phyloP scores from a whole-genome alignment of 2,797 vertebrate species.

The Aplochiton taeniatus region DNA sequence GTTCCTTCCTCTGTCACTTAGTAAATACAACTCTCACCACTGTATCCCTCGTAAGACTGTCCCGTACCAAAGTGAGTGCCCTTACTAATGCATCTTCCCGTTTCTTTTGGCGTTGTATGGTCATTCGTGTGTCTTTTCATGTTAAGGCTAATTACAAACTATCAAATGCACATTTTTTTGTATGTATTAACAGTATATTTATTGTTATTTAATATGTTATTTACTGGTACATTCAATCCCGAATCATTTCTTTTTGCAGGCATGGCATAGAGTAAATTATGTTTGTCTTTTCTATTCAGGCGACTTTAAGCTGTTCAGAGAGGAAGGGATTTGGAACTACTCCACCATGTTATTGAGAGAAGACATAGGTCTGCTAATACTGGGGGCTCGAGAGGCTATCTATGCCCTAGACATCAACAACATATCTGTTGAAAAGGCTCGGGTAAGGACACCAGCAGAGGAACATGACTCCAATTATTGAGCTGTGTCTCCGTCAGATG shows the following conservation, averaged over 20 bases:
- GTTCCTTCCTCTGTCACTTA: conserved; percentile 50
- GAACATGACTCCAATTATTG: not conserved
- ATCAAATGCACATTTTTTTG: too few relatives aligned
- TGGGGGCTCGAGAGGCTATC: conserved; percentile 78
- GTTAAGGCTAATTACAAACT: not conserved
- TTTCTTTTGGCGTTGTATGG: not conserved
- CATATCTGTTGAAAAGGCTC: conserved; percentile 62
- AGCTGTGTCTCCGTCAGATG: not conserved
- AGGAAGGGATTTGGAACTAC: conserved; percentile 69
- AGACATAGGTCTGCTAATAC: conserved; percentile 69
- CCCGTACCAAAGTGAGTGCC: conserved; percentile 67
- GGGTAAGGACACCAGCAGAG: conserved; percentile 51
- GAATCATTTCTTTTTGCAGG: not conserved
- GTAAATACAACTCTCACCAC: conserved; percentile 35
- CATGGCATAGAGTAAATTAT: not conserved
- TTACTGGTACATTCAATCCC: too few relatives aligned
- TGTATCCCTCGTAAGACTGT: conserved; percentile 73
- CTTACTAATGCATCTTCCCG: not conserved
- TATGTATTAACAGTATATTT: too few relatives aligned
- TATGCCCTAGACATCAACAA: conserved; percentile 74
- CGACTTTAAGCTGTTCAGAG: conserved; percentile 65
- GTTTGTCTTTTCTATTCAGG: conserved; percentile 46
- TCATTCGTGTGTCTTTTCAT: not conserved
- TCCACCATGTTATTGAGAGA: conserved; percentile 75
- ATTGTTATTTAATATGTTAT: too few relatives aligned